These are phyloP conservation scores for Pelobates fuscus DNA, from an alignment of 2,113 vertebrate genomes.

Conservation along the genomic window DNA sequence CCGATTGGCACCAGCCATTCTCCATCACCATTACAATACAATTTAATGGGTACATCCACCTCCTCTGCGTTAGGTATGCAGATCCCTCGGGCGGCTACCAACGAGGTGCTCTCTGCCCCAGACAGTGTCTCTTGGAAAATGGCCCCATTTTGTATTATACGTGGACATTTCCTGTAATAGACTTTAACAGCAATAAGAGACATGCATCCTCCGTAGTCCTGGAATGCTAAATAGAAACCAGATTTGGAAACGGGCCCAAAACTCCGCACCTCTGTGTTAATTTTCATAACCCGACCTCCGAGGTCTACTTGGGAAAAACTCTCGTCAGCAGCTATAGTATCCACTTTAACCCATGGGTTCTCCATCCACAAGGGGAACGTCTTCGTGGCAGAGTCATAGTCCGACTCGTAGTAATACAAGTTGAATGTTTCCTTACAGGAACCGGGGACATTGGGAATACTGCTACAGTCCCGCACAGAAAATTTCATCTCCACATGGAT, in stretches of 20 bases:
- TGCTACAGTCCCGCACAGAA: slow-evolving; percentile 93
- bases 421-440: slow-evolving; percentile 98
- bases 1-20: slow-evolving; percentile 97
- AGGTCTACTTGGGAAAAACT: slow-evolving; percentile 96
- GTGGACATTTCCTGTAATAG: slow-evolving; percentile 92
- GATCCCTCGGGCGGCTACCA: slow-evolving; percentile 87
- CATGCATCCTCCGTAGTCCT: slow-evolving; percentile 97
- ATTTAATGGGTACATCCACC: slow-evolving; percentile 93
- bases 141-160: slow-evolving; percentile 84
- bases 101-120: slow-evolving; percentile 91
- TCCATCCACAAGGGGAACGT: slow-evolving; percentile 91
- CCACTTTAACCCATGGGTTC: slow-evolving; percentile 95
- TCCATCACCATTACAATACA: slow-evolving; percentile 93
- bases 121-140: slow-evolving; percentile 92
- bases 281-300: slow-evolving; percentile 92
- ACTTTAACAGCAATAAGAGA: slow-evolving; percentile 90
- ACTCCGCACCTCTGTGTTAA: slow-evolving; percentile 92
- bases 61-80: slow-evolving; percentile 91
- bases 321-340: slow-evolving; percentile 93
- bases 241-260: slow-evolving; percentile 90
- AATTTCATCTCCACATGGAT: slow-evolving; percentile 98
- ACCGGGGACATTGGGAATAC: slow-evolving; percentile 91
- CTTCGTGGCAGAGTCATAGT: slow-evolving; percentile 83
- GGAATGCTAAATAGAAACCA: slow-evolving; percentile 94
- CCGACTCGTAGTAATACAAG: slow-evolving; percentile 90